Evolutionary conservation across 2,797 vertebrate species (phyloP), one percentile per base, ranked within the genome.

Genomic region (Staurois parvus): DNA sequence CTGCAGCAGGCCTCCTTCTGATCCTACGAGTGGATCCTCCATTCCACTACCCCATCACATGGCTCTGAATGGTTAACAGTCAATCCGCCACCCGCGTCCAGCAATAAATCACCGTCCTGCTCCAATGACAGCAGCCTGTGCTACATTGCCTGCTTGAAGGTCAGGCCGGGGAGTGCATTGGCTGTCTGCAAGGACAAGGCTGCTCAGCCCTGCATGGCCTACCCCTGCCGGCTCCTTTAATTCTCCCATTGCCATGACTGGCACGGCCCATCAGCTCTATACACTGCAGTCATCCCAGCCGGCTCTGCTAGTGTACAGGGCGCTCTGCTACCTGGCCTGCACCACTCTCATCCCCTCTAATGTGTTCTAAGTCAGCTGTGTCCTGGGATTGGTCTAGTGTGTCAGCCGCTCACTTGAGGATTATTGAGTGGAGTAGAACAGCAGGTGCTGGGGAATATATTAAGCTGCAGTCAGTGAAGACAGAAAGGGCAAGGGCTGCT

Each of bases 391-490:
- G 84, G 24, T 88, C 88, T 84, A 0, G 64, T 40, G 81, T 82
- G 88, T 62, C 64, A 74, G 70, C 59, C 5, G 76, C 52, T 76
- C 30, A 24, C 72, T 59, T 82, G 85, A 74, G 85, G 85, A 83
- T 87, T 87, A 87, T 34, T 73, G 69, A 88, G 87, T 87, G 88
- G 88, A 88, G 89, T 87, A 91, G 88, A 85, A 87, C 62, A 89
- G 83, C 90, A 88, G 89, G 90, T 92, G 88, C 87, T 85, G 86
- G 85, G 85, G 87, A 83, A 78, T 82, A 82, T 86, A 79, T 77
- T 87, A 82, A 87, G 85, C 85, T 79, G 59, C 75, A 52, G 75
- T 83, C 85, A 87, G 40, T 56, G 21, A 6, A 83, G 81, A 83
- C 76, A 52, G 69, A 79, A 83, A 79, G 85, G 85, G 85, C 76